Base-by-base conservation (phyloP, 2,888 invertebrate genomes). In the Heliconius aoede region DNA sequence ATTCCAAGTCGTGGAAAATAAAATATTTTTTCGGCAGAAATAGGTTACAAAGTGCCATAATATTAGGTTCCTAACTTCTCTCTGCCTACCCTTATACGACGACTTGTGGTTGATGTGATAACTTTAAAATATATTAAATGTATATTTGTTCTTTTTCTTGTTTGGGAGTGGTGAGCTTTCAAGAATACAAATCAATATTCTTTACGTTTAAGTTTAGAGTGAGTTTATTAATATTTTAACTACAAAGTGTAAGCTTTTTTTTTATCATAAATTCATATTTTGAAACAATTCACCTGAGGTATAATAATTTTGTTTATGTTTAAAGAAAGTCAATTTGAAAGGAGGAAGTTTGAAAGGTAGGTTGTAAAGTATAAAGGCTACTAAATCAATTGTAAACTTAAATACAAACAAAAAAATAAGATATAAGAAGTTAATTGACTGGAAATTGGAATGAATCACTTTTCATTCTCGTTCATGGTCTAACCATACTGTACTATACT, bases 311-410 rank as follows among this genome's bases (percentile, higher is more conserved):
- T 9, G 30, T 21, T 55, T 58, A 18, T 36, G 26, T 60, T 36
- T 21, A 40, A 58, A 40, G 60, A 60, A 72, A 72, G 60, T 72
- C 64, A 71, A 79, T 85, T 86, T 79, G 86, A 87, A 87, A 86
- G 86, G 85, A 86, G 86, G 87, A 86, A 87, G 82, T 82, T 78
- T 80, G 82, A 81, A 80, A 28, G 64, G 69, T 60, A 72, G 78
- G 64, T 65, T 60, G 64, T 73, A 79, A 77, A 71, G 78, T 80
- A 73, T 73, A 75, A 75, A 80, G 79, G 81, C 79, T 79, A 78
- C 65, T 71, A 58, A 51, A 74, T 73, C 60, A 60, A 78, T 74
- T 76, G 72, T 72, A 76, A 28, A 32, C 58, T 64, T 64, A 75
- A 73, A 73, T 74, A 78, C 79, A 65, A 76, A 78, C 79, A 68